Base-by-base conservation (phyloP, 2,888 invertebrate species). In the Lasioglossum leucozonium region DNA sequence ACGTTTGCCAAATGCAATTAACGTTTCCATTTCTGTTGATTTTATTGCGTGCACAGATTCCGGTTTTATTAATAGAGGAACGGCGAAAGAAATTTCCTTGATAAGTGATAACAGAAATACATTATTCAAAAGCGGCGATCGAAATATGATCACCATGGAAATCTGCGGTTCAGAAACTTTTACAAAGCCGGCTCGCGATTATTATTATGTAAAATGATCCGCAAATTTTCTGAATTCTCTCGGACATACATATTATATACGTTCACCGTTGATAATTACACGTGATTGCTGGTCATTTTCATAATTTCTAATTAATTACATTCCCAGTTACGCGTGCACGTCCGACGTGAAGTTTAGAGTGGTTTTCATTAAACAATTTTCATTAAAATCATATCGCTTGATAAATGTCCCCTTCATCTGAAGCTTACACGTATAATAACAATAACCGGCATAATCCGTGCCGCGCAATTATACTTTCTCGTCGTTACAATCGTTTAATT, bases 221-320 rank as follows among this genome's bases (percentile, higher is more conserved):
- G 40, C 13, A 40, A n/a, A 69, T 69, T 69, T 69, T 22, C 11
- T 13, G 40, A 40, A 40, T 69, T 40, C 40, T 13, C 13, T 13
- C 40, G 22, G 22, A n/a, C 40, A 69, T 13, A 40, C 40, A 69
- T n/a, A 69, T 69, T 69, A 40, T 69, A 40, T 22, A 69, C 40
- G 2, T 2, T 13, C n/a, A 5, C 40, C 40, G 40, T 42, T 37
- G 69, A 40, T 69, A 69, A 69, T 69, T 69, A 40, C n/a, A 40
- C 69, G 40, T 5, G 37, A 69, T 40, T 69, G 40, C 37, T 37
- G 69, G n/a, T 69, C 40, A 69, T 69, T 40, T 69, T 40, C 69
- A 37, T 37, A 40, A 69, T n/a, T 40, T 69, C 40, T n/a, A 40
- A 69, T 69, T 69, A 69, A 69, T 69, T 40, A 69, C 40, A 5